phyloP scores from a whole-genome alignment of 2,888 invertebrate genomes.

The Synanthedon formicaeformis region DNA sequence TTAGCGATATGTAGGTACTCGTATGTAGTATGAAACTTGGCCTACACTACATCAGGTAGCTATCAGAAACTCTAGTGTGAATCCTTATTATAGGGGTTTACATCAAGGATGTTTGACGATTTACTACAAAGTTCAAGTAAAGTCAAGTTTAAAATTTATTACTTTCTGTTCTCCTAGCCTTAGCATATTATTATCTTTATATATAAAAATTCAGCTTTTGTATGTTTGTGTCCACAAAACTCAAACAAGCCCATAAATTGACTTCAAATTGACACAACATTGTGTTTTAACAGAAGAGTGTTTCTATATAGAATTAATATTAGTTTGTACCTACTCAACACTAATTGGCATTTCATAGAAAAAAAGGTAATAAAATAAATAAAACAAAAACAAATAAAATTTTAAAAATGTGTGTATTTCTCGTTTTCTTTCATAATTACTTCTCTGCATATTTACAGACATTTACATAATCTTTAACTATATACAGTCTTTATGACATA shows the following conservation, averaged over 20 bases:
- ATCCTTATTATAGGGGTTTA: background rate
- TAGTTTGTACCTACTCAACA: no score
- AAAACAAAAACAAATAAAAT: constrained; percentile 64
- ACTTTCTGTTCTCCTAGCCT: no score
- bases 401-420: constrained; percentile 61
- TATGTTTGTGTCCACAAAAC: no score
- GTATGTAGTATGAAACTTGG: constrained; percentile 30
- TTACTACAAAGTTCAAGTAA: no score
- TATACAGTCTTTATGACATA: constrained; percentile 50
- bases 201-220: no score
- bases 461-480: constrained; percentile 48
- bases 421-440: constrained; percentile 39
- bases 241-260: no score
- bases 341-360: background rate
- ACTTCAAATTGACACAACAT: no score
- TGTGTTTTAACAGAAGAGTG: no score
- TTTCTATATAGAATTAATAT: no score
- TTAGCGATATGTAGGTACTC: background rate
- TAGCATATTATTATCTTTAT: no score
- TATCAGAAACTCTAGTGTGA: background rate
- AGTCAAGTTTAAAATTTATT: no score
- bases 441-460: constrained; percentile 47
- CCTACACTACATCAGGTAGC: constrained; percentile 3
- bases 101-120: background rate
- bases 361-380: constrained; percentile 29